Evolutionary conservation across 2,113 vertebrate genomes (phyloP).

Genomic region (Leptocoma aspasia): DNA sequence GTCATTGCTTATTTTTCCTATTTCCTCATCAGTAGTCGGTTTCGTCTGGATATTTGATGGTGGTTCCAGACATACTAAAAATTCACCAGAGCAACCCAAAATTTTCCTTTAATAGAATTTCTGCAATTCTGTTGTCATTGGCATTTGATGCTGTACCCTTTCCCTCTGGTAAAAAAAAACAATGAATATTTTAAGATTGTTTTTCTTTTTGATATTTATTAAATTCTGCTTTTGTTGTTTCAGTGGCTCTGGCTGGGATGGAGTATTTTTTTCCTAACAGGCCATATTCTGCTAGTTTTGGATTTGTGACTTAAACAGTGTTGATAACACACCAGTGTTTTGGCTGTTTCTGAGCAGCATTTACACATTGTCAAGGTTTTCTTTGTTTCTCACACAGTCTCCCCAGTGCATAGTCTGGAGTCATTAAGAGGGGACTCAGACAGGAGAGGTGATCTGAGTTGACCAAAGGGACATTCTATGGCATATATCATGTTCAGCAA

Average conservation of each 20-base stretch:
- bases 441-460: not conserved
- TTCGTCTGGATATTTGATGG: not conserved
- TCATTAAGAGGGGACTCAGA: not conserved
- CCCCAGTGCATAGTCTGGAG: rapidly evolving
- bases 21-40: not conserved
- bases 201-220: not conserved
- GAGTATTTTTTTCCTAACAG: not conserved
- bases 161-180: not conserved
- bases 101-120: not conserved
- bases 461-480: not conserved
- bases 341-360: not conserved
- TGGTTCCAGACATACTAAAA: not conserved
- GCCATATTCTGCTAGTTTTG: not conserved
- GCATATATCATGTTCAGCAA: not conserved
- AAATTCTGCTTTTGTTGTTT: not conserved
- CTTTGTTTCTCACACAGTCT: rapidly evolving
- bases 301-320: not conserved
- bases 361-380: not conserved
- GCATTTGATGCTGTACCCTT: not conserved
- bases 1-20: not conserved
- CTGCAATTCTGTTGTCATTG: not conserved
- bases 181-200: not conserved
- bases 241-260: not conserved
- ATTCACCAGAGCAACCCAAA: not conserved
- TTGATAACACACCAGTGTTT: not conserved